Percentiles rank a stretch among this genome's conserved stretches.
phyloP scores from a whole-genome alignment of 2,797 vertebrate genomes.

The Cyprinella venusta region DNA sequence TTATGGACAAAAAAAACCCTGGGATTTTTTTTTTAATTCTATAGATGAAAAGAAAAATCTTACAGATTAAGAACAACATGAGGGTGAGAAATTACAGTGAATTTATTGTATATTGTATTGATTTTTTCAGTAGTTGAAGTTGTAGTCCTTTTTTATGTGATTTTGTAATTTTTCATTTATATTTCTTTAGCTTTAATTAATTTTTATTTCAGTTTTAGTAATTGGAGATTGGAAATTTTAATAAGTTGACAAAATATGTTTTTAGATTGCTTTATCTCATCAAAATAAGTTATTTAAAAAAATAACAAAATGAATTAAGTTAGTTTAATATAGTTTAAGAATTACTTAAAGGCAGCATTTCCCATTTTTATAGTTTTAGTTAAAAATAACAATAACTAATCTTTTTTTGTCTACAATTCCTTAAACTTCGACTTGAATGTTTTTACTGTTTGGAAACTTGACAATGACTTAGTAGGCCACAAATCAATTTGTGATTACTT shows the following conservation, averaged over 20 bases:
- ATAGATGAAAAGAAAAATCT: background rate
- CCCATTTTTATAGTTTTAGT: background rate
- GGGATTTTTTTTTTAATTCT: background rate
- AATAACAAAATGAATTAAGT: too few relatives aligned
- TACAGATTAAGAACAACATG: background rate
- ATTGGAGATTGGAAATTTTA: too few relatives aligned
- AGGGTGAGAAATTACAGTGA: background rate
- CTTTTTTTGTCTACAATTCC: background rate
- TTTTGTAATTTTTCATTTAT: background rate
- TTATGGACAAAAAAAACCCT: too few relatives aligned
- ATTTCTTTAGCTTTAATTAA: background rate
- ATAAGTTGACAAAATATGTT: too few relatives aligned
- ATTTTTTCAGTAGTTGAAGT: background rate
- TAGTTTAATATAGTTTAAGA: too few relatives aligned
- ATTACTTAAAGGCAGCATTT: background rate
- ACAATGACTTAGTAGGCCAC: background rate
- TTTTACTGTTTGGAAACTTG: constrained; percentile 17
- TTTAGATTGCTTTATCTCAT: too few relatives aligned
- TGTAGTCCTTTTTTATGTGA: background rate
- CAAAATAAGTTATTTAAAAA: too few relatives aligned
- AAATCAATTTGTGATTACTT: constrained; percentile 21
- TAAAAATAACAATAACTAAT: background rate
- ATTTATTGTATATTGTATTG: background rate
- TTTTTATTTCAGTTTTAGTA: background rate
- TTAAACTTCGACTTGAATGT: background rate